These are phyloP conservation scores for Indicator indicator DNA, from an alignment of 2,113 vertebrate genomes.

Conservation along the genomic window DNA sequence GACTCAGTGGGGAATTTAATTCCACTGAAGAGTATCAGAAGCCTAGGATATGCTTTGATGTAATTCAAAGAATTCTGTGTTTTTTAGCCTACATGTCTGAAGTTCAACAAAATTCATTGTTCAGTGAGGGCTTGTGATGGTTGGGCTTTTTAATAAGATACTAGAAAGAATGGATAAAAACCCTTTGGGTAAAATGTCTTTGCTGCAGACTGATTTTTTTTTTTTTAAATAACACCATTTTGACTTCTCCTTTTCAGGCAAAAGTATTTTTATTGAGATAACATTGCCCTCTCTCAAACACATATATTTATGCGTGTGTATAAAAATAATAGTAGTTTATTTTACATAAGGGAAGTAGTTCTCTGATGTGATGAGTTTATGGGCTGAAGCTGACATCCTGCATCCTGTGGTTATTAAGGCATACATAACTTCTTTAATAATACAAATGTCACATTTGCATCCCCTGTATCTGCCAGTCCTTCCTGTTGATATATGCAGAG, in stretches of 20 bases:
- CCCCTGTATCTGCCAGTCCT: not conserved
- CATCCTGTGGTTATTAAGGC: not conserved
- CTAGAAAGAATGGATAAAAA: not conserved
- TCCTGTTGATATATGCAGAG: not conserved
- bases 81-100: not conserved
- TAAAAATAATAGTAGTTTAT: not conserved
- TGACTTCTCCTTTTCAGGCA: not conserved
- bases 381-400: not conserved
- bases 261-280: not conserved
- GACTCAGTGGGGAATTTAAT: not conserved
- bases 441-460: not conserved
- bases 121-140: not conserved
- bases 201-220: not conserved
- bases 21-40: not conserved
- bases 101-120: not conserved
- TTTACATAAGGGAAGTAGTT: not conserved
- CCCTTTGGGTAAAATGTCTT: not conserved
- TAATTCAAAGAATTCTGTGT: not conserved
- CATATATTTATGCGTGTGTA: accelerated
- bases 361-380: not conserved
- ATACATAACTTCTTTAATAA: not conserved
- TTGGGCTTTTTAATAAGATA: not conserved
- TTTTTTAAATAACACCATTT: not conserved
- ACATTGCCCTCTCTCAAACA: not conserved
- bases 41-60: not conserved